These are phyloP conservation scores for Cygnus buccinator DNA, from an alignment of 2,113 vertebrate genomes.

Conservation along the genomic window DNA sequence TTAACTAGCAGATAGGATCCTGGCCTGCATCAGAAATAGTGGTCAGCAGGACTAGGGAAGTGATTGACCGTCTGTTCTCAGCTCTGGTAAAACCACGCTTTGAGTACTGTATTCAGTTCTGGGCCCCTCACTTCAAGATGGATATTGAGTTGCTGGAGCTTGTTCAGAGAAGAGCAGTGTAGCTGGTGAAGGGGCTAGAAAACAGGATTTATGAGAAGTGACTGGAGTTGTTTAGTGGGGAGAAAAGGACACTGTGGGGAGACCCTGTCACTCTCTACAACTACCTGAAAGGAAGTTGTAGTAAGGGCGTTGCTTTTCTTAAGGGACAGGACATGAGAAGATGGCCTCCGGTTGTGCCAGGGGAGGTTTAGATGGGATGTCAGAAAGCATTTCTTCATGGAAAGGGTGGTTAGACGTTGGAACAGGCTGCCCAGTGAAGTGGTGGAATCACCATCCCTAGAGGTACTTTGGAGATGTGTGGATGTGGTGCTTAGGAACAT, in stretches of 20 bases:
- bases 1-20: background rate
- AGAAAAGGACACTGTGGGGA: too few relatives aligned
- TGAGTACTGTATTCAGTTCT: too few relatives aligned
- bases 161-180: too few relatives aligned
- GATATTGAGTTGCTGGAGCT: too few relatives aligned
- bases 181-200: too few relatives aligned
- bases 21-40: background rate
- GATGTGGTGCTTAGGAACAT: background rate
- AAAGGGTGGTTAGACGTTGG: background rate
- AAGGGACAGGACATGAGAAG: background rate
- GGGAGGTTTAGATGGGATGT: background rate
- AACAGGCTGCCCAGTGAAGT: background rate
- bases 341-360: background rate
- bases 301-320: background rate
- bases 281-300: background rate
- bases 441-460: background rate
- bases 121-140: too few relatives aligned
- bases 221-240: too few relatives aligned
- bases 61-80: background rate
- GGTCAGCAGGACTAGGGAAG: background rate
- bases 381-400: background rate
- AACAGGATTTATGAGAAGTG: too few relatives aligned
- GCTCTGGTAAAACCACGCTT: background rate
- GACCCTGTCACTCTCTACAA: background rate
- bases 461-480: background rate